Evolutionary conservation across 1,140 invertebrate species (phyloP).

Genomic region (Drosophila dunni): DNA sequence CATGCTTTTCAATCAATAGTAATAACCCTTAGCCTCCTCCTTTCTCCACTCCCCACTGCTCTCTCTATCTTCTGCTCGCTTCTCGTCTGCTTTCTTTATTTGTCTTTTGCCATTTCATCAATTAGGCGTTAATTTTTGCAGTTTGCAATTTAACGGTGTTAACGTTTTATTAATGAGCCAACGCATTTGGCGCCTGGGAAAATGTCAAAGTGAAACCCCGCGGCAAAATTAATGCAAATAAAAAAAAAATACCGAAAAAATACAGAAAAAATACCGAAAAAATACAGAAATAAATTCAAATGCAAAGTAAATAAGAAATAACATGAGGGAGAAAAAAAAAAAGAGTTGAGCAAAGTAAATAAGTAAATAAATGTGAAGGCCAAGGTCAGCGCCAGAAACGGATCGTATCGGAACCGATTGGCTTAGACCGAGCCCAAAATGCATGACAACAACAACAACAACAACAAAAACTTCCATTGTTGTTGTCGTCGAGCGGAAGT

Average conservation of each 20-base stretch:
- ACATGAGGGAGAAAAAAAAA: constrained; percentile 28
- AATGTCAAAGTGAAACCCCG: constrained; percentile 14
- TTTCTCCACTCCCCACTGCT: neutral
- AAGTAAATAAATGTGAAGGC: constrained; percentile 26
- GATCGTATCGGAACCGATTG: constrained; percentile 44
- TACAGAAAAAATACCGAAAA: constrained; percentile 36
- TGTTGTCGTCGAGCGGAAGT: constrained; percentile 69
- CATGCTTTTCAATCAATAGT: constrained; percentile 57
- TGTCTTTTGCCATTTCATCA: constrained; percentile 75
- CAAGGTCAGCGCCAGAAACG: constrained; percentile 54
- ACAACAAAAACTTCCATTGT: neutral
- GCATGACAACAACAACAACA: constrained; percentile 16
- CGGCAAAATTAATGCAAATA: neutral
- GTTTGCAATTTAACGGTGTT: constrained; percentile 63
- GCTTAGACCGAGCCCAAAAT: constrained; percentile 45
- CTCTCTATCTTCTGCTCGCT: constrained; percentile 8
- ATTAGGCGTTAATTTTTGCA: constrained; percentile 78
- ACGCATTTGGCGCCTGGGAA: constrained; percentile 55
- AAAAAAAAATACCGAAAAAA: neutral
- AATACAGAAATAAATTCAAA: constrained; percentile 16
- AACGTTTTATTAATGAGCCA: constrained; percentile 75
- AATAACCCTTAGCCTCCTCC: constrained; percentile 29
- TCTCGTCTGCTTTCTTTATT: constrained; percentile 13
- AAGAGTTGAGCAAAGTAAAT: constrained; percentile 10
- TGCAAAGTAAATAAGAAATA: constrained; percentile 19